Evolutionary conservation across 2,888 invertebrate genomes (phyloP), one percentile per base, ranked within the genome.

Genomic region (Schizaphis graminum): DNA sequence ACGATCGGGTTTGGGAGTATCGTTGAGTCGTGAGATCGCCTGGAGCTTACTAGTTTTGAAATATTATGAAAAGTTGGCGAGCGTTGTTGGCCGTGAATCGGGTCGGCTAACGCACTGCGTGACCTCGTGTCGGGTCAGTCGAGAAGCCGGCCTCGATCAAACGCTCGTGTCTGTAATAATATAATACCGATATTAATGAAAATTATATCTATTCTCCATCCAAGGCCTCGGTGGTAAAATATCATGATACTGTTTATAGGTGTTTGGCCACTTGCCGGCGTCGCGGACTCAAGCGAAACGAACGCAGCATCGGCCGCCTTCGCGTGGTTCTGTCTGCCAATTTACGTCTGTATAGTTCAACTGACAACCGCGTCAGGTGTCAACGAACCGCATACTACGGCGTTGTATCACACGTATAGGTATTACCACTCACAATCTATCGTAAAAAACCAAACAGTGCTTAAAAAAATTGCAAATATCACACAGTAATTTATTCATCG

Each of bases 91-190:
- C 90, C 67, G 28, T 91, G 90, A 91, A n/a, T 57, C 57, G 57
- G 89, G 57, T 89, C 57, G 57, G 57, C 41, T 44, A 57, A 41
- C 57, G 57, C 89, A 57, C 35, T 41, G 26, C 53, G n/a, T 88
- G 89, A 90, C 89, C 89, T 67, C 89, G 61, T 35, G 67, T 49
- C 24, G 49, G 90, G 90, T 90, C 90, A 47, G 35, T 47, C 67
- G 26, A 49, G 67, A 67, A 16, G 4, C 11, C 35, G 49, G 47
- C 90, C 90, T 91, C 67, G 90, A 77, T 35, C 67, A 56, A 41
- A 77, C 77, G 35, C 35, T 13, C 7, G n/a, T 21, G 1, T 21
- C n/a, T n/a, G 35, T n/a, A n/a, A 21, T 77, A 77, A 21, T 77
- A 77, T 77, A 77, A 7, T 35, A 3, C n/a, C 7, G 77, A 77